Conservation (phyloP, 2,797 vertebrate species). For the Takifugu rubripes region DNA sequence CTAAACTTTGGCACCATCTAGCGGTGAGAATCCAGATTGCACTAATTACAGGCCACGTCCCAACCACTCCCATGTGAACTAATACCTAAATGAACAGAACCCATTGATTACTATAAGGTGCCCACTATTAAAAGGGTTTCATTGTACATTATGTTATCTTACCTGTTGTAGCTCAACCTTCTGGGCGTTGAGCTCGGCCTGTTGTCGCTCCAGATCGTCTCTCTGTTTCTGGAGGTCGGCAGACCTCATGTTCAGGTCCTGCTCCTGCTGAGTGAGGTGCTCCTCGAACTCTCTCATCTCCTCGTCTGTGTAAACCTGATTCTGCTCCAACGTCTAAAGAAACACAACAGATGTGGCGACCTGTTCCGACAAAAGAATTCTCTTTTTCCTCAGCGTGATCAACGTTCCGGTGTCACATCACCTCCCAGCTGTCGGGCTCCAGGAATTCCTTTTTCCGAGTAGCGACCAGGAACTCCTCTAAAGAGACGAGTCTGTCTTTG, state of each 20-base stretch:
- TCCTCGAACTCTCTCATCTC: slow-evolving; percentile 94
- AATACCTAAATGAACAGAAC: too few species aligned
- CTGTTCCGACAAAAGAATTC: not conserved
- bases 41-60: too few species aligned
- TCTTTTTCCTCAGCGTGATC: not conserved
- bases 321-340: slow-evolving; percentile 89
- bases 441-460: slow-evolving; percentile 94
- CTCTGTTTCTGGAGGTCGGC: slow-evolving; percentile 88
- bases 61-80: too few species aligned
- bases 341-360: not conserved
- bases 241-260: slow-evolving; percentile 83
- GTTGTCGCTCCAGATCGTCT: slow-evolving; percentile 88
- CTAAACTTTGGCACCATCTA: too few species aligned
- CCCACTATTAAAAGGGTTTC: too few species aligned
- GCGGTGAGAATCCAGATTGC: too few species aligned
- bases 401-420: slow-evolving; percentile 48
- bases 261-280: slow-evolving; percentile 85
- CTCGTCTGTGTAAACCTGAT: slow-evolving; percentile 90
- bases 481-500: slow-evolving; percentile 89
- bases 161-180: slow-evolving; percentile 92
- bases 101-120: too few species aligned
- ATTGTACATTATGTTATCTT: too few species aligned
- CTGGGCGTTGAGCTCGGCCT: slow-evolving; percentile 90
- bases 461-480: slow-evolving; percentile 89
- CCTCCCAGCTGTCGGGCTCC: slow-evolving; percentile 98